These are phyloP conservation scores for Ascidia mentula DNA, from an alignment of 23 tunicate genomes.

Conservation along the genomic window DNA sequence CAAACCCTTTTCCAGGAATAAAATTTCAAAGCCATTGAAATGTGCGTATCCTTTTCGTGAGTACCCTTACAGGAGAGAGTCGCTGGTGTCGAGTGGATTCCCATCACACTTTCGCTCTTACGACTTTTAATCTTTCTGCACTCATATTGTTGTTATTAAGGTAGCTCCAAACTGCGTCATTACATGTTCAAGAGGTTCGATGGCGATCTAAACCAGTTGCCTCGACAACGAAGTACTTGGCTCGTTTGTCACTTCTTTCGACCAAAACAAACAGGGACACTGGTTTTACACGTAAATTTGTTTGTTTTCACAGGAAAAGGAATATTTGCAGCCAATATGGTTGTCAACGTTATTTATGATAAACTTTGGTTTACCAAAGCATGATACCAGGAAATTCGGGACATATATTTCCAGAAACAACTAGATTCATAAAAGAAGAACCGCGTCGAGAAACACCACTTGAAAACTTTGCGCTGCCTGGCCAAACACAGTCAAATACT, in stretches of 20 bases:
- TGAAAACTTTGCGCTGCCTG: neutral
- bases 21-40: no score
- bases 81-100: constrained; percentile 15
- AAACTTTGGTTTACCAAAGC: neutral
- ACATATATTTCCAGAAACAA: neutral
- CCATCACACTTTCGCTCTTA: constrained; percentile 14
- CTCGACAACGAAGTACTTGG: neutral
- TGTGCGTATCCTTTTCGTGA: constrained; percentile 5
- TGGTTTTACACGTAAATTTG: no score
- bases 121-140: neutral
- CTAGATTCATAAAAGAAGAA: neutral
- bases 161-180: neutral
- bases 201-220: constrained; percentile 1
- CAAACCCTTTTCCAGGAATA: no score
- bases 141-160: neutral
- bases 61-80: neutral
- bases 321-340: neutral
- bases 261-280: neutral
- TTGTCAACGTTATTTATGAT: no score
- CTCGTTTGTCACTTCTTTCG: neutral
- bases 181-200: neutral
- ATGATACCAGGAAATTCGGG: neutral
- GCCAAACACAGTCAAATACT: neutral
- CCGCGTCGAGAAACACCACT: neutral
- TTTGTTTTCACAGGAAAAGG: no score